Conservation (phyloP, 2,113 vertebrate genomes). For the Solea solea region DNA sequence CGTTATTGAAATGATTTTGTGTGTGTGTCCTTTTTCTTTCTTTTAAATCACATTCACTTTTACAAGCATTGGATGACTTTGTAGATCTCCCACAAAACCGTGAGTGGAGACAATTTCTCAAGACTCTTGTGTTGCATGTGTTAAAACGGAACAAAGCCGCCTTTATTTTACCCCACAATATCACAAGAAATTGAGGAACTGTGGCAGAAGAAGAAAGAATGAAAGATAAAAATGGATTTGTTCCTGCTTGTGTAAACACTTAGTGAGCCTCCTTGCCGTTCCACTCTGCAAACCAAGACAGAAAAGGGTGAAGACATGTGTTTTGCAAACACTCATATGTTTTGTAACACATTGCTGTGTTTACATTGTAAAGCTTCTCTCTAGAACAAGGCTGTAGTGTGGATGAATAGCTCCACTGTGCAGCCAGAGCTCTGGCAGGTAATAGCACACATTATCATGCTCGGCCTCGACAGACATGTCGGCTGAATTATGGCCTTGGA, state of each 20-base stretch:
- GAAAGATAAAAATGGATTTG: background rate
- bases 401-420: constrained; percentile 76
- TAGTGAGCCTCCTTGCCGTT: background rate
- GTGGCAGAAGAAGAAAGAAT: background rate
- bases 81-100: too few species aligned
- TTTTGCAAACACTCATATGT: constrained; percentile 66
- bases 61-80: background rate
- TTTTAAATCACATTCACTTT: background rate
- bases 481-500: constrained; percentile 55
- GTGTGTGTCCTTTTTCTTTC: background rate
- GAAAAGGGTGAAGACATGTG: constrained; percentile 19
- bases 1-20: background rate
- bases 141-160: too few species aligned
- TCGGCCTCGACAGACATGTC: constrained; percentile 50
- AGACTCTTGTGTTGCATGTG: too few species aligned
- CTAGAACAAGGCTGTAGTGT: constrained; percentile 54
- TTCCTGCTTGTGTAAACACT: background rate
- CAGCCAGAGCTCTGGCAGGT: constrained; percentile 56
- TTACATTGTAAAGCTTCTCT: constrained; percentile 64
- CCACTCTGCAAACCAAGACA: constrained; percentile 1
- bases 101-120: too few species aligned
- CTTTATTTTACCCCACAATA: background rate
- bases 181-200: constrained; percentile 3
- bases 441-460: constrained; percentile 54
- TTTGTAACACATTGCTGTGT: constrained; percentile 68